Conservation (phyloP, 1,140 invertebrate genomes). For the Nebria ingens region DNA sequence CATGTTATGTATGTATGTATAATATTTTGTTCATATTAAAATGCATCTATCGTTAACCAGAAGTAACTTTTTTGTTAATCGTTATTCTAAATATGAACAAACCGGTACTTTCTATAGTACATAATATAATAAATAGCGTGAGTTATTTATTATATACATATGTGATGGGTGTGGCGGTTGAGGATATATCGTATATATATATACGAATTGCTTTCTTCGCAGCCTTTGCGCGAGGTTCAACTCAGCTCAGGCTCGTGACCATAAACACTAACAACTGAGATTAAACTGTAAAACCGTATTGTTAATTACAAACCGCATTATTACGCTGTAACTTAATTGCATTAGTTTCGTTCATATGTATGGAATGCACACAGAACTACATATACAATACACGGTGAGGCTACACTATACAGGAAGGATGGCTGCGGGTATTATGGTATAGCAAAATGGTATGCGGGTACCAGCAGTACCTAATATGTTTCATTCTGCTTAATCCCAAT, state of each 20-base stretch:
- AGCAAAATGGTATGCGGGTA: background rate
- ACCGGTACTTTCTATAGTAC: too few species aligned
- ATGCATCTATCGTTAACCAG: too few species aligned
- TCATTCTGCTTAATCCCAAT: background rate
- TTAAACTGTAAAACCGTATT: slow-evolving; percentile 12
- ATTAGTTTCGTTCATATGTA: slow-evolving; percentile 11
- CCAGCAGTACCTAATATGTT: slow-evolving; percentile 4
- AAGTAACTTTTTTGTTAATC: too few species aligned
- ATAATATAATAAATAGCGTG: too few species aligned
- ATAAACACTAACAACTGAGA: slow-evolving; percentile 10
- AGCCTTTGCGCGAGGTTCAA: background rate
- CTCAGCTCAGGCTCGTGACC: slow-evolving; percentile 1
- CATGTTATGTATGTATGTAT: too few species aligned
- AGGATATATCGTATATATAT: too few species aligned
- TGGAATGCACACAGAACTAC: too few species aligned
- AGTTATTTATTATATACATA: too few species aligned
- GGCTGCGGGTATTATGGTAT: background rate
- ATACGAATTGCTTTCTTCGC: background rate
- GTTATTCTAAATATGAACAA: too few species aligned
- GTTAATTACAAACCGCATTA: slow-evolving; percentile 12
- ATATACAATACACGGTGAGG: too few species aligned
- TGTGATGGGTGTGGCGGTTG: background rate
- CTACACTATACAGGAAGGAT: too few species aligned
- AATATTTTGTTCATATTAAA: too few species aligned
- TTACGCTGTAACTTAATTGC: slow-evolving; percentile 11